Conservation (phyloP, 2,113 vertebrate species). For the Sitta europaea region DNA sequence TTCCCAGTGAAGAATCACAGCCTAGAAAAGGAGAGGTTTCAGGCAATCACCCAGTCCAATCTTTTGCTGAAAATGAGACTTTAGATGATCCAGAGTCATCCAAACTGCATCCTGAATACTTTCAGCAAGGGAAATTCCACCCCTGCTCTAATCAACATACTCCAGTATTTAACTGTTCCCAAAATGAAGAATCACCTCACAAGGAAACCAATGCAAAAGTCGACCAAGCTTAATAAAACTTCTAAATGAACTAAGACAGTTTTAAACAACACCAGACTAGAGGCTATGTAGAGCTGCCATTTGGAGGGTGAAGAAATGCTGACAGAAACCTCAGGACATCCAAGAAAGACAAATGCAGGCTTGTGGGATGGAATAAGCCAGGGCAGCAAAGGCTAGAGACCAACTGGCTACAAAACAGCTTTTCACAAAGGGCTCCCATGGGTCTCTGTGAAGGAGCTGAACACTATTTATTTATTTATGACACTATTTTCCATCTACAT, state of each 20-base stretch:
- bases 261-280: background rate
- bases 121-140: background rate
- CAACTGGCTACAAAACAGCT: background rate
- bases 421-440: background rate
- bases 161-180: background rate
- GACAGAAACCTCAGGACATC: background rate
- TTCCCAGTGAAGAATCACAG: background rate
- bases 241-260: background rate
- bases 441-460: background rate
- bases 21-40: background rate
- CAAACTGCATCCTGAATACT: background rate
- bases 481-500: background rate
- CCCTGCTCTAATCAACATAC: background rate
- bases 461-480: background rate
- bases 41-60: background rate
- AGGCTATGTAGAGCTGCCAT: background rate
- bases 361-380: background rate
- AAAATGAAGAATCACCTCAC: background rate
- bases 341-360: background rate
- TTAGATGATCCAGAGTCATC: background rate
- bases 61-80: background rate
- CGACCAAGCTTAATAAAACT: background rate
- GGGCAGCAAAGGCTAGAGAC: background rate
- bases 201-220: background rate
- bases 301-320: background rate